Conservation (phyloP, 2,888 invertebrate species). For the Siphlonurus alternatus region DNA sequence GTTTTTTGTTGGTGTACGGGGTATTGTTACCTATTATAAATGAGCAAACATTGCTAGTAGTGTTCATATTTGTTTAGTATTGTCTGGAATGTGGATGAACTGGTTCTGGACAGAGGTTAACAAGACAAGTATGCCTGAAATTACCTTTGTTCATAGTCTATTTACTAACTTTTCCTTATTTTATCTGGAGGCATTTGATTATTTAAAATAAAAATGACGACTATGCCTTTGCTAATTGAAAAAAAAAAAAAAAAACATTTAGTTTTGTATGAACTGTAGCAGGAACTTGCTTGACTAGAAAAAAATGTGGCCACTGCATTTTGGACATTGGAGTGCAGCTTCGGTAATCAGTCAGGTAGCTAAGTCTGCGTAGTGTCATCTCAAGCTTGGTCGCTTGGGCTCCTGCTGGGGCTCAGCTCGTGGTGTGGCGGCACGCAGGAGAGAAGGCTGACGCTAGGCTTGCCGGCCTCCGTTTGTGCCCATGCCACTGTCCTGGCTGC, state of each 20-base stretch:
- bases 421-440: not conserved
- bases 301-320: not conserved
- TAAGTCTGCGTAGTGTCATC: not conserved
- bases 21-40: not conserved
- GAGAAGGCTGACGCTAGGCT: not conserved
- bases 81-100: not conserved
- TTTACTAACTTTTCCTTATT: no score
- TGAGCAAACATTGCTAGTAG: not conserved
- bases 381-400: no score
- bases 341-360: not conserved
- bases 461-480: constrained; percentile 5
- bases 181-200: no score
- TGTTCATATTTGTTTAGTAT: not conserved
- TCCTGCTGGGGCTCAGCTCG: no score
- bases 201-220: no score
- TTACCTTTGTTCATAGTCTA: no score
- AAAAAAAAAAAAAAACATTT: not conserved
- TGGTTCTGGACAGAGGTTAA: no score
- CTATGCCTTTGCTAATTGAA: no score
- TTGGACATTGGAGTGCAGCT: not conserved
- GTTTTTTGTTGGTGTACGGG: not conserved
- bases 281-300: not conserved
- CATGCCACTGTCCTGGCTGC: constrained; percentile 18
- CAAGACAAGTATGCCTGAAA: no score
- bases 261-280: not conserved